Evolutionary conservation across 2,888 invertebrate species (phyloP), one percentile per base, ranked within the genome.

Genomic region (Macrosiphum euphorbiae): DNA sequence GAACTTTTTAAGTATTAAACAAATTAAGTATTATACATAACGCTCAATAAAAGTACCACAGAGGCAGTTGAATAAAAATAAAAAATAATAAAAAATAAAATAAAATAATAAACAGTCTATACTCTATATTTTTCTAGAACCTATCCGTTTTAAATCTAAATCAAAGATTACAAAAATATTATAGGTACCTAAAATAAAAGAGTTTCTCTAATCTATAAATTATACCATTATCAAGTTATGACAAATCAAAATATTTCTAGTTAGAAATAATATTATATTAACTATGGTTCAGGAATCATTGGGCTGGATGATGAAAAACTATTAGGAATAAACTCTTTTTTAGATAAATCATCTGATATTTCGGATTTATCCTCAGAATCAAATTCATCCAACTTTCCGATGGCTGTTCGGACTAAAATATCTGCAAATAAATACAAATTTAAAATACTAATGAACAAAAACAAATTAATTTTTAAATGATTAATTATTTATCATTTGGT

Each of bases 231-330:
- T 85, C 4, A 44, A 85, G 24, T 85, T 85, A 16, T 85, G 4
- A 85, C 44, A 85, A 41, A 44, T 41, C 26, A 85, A 44, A 85
- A 11, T 85, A 85, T 26, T 85, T 44, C 13, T 13, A 44, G 16
- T 61, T 35, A 35, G 26, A 35, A 35, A 90, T 11, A 28, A 50
- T 8, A 78, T n/a, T n/a, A 8, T 13, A 44, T 28, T 50, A 41
- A 13, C 7, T 90, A 90, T 90, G 52, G 90, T 16, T 90, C 78
- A 26, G 90, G 90, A 90, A 78, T 41, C 26, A 90, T 52, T 41
- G 16, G 52, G 16, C 13, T 52, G 10, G 50, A 90, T 0, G 50
- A 26, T 90, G 52, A 78, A 52, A 50, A 67, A 5, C 0, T 67
- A 67, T n/a, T 13, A 67, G 78, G 35, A 1, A 78, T 5, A 50